Percentiles rank a stretch among this genome's conserved stretches.
These are phyloP conservation scores for Xylocampa areola DNA, from an alignment of 2,888 invertebrate species.

Conservation along the genomic window DNA sequence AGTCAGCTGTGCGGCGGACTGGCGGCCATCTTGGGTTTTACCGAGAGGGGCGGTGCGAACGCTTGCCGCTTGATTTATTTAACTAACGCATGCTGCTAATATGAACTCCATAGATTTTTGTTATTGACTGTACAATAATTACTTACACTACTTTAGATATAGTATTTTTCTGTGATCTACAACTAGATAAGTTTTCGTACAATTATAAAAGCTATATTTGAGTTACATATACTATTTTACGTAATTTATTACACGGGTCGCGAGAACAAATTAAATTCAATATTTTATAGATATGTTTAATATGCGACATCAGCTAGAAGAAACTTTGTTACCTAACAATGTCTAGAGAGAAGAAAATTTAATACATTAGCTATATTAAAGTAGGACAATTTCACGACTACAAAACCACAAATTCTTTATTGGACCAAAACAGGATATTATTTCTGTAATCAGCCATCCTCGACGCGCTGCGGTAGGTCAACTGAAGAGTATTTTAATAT, in stretches of 20 bases:
- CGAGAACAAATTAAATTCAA: conserved; percentile 5
- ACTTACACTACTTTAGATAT: conserved; percentile 4
- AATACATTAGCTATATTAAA: background rate
- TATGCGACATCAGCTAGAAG: conserved; percentile 1
- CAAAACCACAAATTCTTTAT: conserved; percentile 16
- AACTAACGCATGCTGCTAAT: conserved; percentile 68
- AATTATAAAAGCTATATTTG: too few relatives aligned
- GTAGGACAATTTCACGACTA: conserved; percentile 1
- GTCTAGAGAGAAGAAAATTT: too few relatives aligned
- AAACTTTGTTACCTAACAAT: too few relatives aligned
- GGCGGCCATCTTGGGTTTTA: conserved; percentile 84
- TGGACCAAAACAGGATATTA: conserved; percentile 18
- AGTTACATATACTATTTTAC: too few relatives aligned
- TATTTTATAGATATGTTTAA: conserved; percentile 11
- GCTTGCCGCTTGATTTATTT: conserved; percentile 80
- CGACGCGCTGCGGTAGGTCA: conserved; percentile 73
- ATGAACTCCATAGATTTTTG: conserved; percentile 68
- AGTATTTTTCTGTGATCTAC: conserved; percentile 9
- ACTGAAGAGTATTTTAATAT: conserved; percentile 51
- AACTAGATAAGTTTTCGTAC: too few relatives aligned
- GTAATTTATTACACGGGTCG: background rate
- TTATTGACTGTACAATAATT: conserved; percentile 67
- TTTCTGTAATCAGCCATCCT: conserved; percentile 10
- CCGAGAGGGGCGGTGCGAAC: conserved; percentile 72
- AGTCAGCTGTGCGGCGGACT: conserved; percentile 84